Evolutionary conservation across 1,140 invertebrate genomes (phyloP), one percentile per base, ranked within the genome.

Genomic region (Anastrepha ludens): DNA sequence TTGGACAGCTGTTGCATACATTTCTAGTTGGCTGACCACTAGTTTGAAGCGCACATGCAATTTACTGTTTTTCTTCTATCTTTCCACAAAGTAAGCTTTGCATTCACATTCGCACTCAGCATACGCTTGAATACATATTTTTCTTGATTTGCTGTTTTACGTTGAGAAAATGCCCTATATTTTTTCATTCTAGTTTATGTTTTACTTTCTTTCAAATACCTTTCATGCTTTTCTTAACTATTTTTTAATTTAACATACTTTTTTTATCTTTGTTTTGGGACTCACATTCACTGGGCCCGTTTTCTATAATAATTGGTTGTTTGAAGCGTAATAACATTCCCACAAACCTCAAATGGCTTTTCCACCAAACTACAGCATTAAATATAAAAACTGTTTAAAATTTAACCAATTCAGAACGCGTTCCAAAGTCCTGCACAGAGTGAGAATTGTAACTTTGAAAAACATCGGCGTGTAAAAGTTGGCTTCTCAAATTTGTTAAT

Each of bases 1-100:
- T 81, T 81, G n/a, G 74, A 81, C 74, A 81, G 74, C 74, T 81
- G 74, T 81, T 81, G 74, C 55, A 81, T 81, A 81, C 74, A 81
- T 81, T 81, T 81, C 74, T 55, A 81, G 74, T n/a, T 81, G 74
- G 47, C 74, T 81, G 74, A 81, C 47, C 47, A 81, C 74, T 29
- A 58, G 74, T 81, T 81, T 81, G 47, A 55, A 47, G 74, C 47
- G 17, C 74, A 81, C 47, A 81, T 81, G 47, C 5, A n/a, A 44
- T 44, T 81, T 81, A 81, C 55, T 81, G 47, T 47, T 55, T 81
- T 81, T 81, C 74, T 41, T 47, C 17, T 81, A 47, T 55, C 74
- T 81, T 81, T 41, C 74, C 20, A 6, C 47, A 81, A 55, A 81
- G 47, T 81, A 50, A 67, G 20, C 39, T 74, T 74, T 74, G 5